Evolutionary conservation across 2,888 invertebrate species (phyloP), one percentile per base, ranked within the genome.

Genomic region (Dione juno): DNA sequence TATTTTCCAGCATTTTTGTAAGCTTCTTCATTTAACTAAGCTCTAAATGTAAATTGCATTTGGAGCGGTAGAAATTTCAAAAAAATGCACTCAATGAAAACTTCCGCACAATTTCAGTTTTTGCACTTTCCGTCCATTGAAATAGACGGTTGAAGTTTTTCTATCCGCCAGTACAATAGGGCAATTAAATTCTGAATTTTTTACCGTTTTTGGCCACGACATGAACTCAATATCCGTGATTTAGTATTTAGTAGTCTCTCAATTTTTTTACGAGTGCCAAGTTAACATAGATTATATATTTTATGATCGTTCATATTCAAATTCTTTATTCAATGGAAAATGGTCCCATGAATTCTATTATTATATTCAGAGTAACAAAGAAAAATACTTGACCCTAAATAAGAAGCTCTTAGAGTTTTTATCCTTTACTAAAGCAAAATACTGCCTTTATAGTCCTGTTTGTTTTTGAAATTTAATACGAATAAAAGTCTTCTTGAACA

Each of bases 111-210:
- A 70, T 70, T 67, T 63, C 67, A 57, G 67, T 41, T 61, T 53
- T 57, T 67, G 43, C 67, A 61, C 48, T 70, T 70, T 52, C 52
- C 58, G 67, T 57, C 67, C 63, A 70, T 70, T 70, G 67, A 67
- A 70, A 70, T 67, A 64, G 67, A 61, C 66, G 48, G 43, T 40
- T 70, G 45, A 63, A 67, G 37, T 64, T 67, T 67, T 66, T 69
- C 63, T 64, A 57, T 70, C 43, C 63, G 67, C 67, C 52, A 67
- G 41, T 70, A 70, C 67, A 70, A 70, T 66, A 21, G 70, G 59
- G 66, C 52, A 70, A 66, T 66, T 66, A 70, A 66, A 70, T 66
- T 66, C 66, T n/a, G 52, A 37, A 37, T 53, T 70, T 70, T 66
- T 69, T 66, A 58, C 43, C 58, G 40, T 59, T 65, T 65, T 66